These are phyloP conservation scores for Synergus japonicus DNA, from an alignment of 2,888 invertebrate genomes.

Conservation along the genomic window DNA sequence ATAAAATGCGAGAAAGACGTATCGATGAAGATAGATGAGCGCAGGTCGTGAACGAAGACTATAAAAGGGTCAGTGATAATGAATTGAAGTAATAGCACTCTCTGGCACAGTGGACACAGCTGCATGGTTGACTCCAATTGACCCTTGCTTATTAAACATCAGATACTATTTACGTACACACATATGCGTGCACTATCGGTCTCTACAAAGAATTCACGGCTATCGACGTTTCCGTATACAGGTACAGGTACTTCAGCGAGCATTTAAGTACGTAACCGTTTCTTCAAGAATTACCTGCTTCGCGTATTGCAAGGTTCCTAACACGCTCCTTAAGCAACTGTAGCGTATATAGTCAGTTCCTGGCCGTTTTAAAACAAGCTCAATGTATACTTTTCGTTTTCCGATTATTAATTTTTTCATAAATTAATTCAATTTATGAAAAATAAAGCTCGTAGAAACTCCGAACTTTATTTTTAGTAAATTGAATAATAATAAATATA, in stretches of 20 bases:
- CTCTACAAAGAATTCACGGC: conserved; percentile 22
- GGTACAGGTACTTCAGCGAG: conserved; percentile 11
- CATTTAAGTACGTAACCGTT: conserved; percentile 24
- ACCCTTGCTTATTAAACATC: conserved; percentile 68
- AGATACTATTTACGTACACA: conserved; percentile 49
- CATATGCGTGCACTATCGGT: conserved; percentile 32
- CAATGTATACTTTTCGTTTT: background rate
- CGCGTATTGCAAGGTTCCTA: conserved; percentile 1
- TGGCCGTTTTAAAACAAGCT: background rate
- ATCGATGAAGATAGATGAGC: conserved; percentile 50
- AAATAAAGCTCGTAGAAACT: no score
- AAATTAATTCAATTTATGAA: no score
- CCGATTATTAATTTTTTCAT: background rate
- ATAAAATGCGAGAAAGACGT: background rate
- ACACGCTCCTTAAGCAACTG: background rate
- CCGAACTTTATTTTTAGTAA: background rate
- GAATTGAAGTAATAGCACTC: conserved; percentile 26
- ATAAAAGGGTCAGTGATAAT: conserved; percentile 52
- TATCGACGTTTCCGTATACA: conserved; percentile 35
- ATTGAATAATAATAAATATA: background rate
- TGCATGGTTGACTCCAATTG: conserved; percentile 72
- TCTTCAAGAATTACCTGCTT: conserved; percentile 33
- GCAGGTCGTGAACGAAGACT: conserved; percentile 51
- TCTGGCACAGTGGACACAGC: conserved; percentile 60
- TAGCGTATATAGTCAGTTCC: background rate